These are phyloP conservation scores for Hedya salicella DNA, from an alignment of 2,888 invertebrate genomes.

Conservation along the genomic window DNA sequence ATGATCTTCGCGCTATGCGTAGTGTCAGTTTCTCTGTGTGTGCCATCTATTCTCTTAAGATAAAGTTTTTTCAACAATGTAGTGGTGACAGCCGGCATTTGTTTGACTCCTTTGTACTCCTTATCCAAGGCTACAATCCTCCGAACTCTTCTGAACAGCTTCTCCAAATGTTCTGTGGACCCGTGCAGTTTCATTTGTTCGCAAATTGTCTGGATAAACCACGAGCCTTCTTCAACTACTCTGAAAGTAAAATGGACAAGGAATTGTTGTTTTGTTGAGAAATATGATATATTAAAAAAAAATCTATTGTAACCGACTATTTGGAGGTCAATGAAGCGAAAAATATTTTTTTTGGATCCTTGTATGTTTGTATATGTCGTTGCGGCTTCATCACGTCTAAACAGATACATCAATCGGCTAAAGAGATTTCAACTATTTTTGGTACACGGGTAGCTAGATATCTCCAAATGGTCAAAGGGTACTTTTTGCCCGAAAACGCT, in stretches of 20 bases:
- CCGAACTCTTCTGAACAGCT: constrained; percentile 18
- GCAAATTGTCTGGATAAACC: constrained; percentile 36
- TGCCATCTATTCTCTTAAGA: not conserved
- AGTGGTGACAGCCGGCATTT: constrained; percentile 23
- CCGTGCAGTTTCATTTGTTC: constrained; percentile 9
- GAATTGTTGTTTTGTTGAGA: too few relatives aligned
- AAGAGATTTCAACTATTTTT: too few relatives aligned
- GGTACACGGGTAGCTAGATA: too few relatives aligned
- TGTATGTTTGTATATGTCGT: too few relatives aligned
- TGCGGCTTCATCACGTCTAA: too few relatives aligned
- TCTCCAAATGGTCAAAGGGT: too few relatives aligned
- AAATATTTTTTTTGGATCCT: too few relatives aligned
- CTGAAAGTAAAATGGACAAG: constrained; percentile 15
- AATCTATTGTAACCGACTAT: too few relatives aligned
- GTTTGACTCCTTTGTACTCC: constrained; percentile 2
- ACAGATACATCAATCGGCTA: too few relatives aligned
- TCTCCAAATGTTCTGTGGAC: constrained; percentile 15
- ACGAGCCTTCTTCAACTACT: constrained; percentile 15
- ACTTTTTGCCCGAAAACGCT: too few relatives aligned
- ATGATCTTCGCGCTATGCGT: not conserved
- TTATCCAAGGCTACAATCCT: constrained; percentile 2
- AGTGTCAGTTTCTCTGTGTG: not conserved
- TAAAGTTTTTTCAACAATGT: constrained; percentile 26
- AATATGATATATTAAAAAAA: too few relatives aligned
- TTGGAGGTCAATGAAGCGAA: too few relatives aligned